Conservation (phyloP, 2,888 invertebrate genomes). For the Anthoptus insignis region DNA sequence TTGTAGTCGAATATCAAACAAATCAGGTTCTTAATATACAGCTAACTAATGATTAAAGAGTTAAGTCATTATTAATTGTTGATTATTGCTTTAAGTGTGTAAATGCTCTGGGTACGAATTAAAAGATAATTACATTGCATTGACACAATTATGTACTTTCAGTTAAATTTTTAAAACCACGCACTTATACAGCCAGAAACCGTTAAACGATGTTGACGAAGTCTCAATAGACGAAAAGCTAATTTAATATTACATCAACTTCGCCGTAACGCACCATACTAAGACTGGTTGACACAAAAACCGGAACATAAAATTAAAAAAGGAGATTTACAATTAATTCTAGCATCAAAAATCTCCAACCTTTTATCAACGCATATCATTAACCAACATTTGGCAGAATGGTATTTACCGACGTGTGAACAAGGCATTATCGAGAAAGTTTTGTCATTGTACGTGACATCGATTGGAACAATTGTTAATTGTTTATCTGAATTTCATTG, state of each 20-base stretch:
- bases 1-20: too few species aligned
- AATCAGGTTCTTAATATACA: too few species aligned
- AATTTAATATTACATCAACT: slow-evolving; percentile 4
- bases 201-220: too few species aligned
- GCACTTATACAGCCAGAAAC: too few species aligned
- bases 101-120: too few species aligned
- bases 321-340: slow-evolving; percentile 11
- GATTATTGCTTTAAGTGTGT: too few species aligned
- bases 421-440: slow-evolving; percentile 28
- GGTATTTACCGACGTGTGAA: slow-evolving; percentile 29
- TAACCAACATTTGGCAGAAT: slow-evolving; percentile 37
- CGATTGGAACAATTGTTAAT: slow-evolving; percentile 14
- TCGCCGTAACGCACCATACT: slow-evolving; percentile 10
- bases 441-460: slow-evolving; percentile 28
- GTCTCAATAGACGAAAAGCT: slow-evolving; percentile 10
- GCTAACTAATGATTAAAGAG: too few species aligned
- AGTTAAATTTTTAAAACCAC: too few species aligned
- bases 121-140: too few species aligned
- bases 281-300: slow-evolving; percentile 25
- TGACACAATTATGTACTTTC: too few species aligned
- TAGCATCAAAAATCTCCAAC: slow-evolving; percentile 22
- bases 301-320: slow-evolving; percentile 15
- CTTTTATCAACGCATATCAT: slow-evolving; percentile 29
- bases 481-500: slow-evolving; percentile 4
- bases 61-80: too few species aligned